phyloP scores from a whole-genome alignment of 1,140 invertebrate genomes.

The Stegodyphus mimosarum region DNA sequence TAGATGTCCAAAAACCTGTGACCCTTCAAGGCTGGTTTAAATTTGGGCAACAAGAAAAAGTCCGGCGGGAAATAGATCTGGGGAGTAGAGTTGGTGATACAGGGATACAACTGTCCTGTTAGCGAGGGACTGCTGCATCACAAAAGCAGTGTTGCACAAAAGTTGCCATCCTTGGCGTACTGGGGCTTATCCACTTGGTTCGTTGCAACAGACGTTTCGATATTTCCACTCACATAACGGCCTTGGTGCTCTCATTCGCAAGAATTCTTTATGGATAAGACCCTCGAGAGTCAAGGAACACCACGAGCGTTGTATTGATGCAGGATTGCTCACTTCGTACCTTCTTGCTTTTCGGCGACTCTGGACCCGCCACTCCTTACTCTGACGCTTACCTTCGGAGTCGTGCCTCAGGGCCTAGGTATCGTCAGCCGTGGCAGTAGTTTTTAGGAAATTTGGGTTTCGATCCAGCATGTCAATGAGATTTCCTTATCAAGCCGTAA shows the following conservation, averaged over 20 bases:
- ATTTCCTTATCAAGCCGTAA: too few relatives aligned
- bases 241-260: not conserved
- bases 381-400: too few relatives aligned
- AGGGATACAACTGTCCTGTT: not conserved
- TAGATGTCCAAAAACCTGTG: too few relatives aligned
- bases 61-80: not conserved
- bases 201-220: not conserved
- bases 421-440: too few relatives aligned
- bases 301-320: not conserved
- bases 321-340: not conserved
- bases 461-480: too few relatives aligned
- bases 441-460: too few relatives aligned
- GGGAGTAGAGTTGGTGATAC: slow-evolving; percentile 4
- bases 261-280: not conserved
- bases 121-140: not conserved
- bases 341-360: not conserved
- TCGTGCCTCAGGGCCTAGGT: too few relatives aligned
- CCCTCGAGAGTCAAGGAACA: not conserved
- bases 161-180: not conserved
- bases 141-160: not conserved
- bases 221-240: not conserved
- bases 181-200: not conserved
- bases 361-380: too few relatives aligned
- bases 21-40: too few relatives aligned
- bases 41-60: not conserved